These are phyloP conservation scores for Monoplex corrugatus DNA, from an alignment of 2,888 invertebrate genomes.

Conservation along the genomic window DNA sequence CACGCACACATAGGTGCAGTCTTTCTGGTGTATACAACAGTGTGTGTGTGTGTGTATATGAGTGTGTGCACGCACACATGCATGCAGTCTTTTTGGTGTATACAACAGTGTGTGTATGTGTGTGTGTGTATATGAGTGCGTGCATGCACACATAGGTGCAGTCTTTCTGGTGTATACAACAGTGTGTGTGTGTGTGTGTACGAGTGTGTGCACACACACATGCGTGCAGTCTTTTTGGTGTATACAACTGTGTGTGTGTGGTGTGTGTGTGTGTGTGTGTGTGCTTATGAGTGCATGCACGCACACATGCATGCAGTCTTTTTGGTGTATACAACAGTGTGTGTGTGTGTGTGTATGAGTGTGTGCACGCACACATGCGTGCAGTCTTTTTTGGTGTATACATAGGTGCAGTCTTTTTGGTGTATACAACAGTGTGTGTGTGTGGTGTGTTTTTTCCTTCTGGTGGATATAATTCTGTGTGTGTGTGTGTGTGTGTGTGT, in stretches of 20 bases:
- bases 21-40: too few species aligned
- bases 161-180: too few species aligned
- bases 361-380: background rate
- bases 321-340: too few species aligned
- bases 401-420: background rate
- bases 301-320: background rate
- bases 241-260: too few species aligned
- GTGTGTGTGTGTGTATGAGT: background rate
- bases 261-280: background rate
- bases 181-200: background rate
- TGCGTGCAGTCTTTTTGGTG: too few species aligned
- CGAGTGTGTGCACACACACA: background rate
- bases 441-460: background rate
- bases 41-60: background rate
- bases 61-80: background rate
- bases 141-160: background rate
- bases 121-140: background rate
- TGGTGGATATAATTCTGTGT: background rate
- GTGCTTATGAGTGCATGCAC: background rate
- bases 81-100: too few species aligned
- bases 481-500: background rate
- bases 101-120: background rate
- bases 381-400: too few species aligned
- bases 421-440: background rate
- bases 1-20: background rate